Evolutionary conservation across 2,797 vertebrate species (phyloP), one percentile per base, ranked within the genome.

Genomic region (Staurois parvus): DNA sequence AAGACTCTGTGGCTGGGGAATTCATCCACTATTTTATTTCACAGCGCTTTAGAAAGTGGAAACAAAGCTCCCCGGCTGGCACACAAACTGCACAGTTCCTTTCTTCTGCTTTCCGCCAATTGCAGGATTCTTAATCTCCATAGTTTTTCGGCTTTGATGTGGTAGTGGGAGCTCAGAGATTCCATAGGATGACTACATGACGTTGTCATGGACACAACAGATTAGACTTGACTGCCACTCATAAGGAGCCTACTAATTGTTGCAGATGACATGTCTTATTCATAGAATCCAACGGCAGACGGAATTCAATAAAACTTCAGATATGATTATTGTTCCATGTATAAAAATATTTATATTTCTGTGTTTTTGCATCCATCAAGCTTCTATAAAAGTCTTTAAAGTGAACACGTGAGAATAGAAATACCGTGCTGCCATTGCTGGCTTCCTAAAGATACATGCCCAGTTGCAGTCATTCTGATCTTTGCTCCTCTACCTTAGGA

Each of bases 111-210:
- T 64, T 64, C 59, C n/a, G 7, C 59, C 32, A 70, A 70, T 15
- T 70, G 68, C 30, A 19, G 26, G 32, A 70, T 34, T 32, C 30
- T 24, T 70, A 70, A 32, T 70, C 68, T 70, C 68, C 30, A 21
- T 32, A 17, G 5, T 32, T 70, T 70, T 70, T 30, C 17, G 30
- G 29, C 30, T 19, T 70, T 32, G 30, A 32, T 30, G 29, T 70
- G 29, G 12, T 30, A 70, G 68, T 21, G 10, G 68, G 28, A 42
- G 72, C 34, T 32, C 21, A 73, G 28, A 73, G 19, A 70, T 64
- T 64, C 59, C 9, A 64, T 64, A 64, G 24, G 68, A 34, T 37
- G 68, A 70, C 68, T 37, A 70, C 68, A 70, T 70, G 68, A 34
- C 32, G 30, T 69, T 29, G 28, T 70, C 68, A 70, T 32, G 68